These are phyloP conservation scores for Dendropsophus ebraccatus DNA, from an alignment of 2,113 vertebrate genomes.

Conservation along the genomic window DNA sequence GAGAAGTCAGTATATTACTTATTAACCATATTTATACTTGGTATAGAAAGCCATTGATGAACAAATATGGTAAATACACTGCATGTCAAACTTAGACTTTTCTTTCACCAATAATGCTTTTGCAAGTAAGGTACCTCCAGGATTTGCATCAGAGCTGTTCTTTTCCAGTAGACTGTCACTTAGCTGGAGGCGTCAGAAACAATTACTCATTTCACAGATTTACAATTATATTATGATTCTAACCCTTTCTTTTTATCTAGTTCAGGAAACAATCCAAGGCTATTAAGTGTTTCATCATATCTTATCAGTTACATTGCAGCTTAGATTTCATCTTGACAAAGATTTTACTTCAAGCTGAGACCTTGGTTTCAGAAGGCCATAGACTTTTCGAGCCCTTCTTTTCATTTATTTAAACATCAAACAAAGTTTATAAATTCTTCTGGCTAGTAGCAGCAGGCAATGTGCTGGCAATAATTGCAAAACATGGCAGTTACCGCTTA, in stretches of 20 bases:
- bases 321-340: conserved; percentile 61
- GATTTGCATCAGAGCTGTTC: conserved; percentile 57
- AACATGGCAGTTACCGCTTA: not conserved
- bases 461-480: not conserved
- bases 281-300: conserved; percentile 62
- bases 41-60: too few species aligned
- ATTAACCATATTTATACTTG: too few species aligned
- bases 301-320: conserved; percentile 60
- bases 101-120: not conserved
- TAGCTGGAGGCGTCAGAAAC: conserved; percentile 71
- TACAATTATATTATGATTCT: conserved; percentile 72
- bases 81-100: too few species aligned
- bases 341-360: conserved; percentile 65
- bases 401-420: conserved; percentile 11
- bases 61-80: too few species aligned
- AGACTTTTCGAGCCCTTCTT: not conserved
- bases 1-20: too few species aligned
- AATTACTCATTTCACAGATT: conserved; percentile 72
- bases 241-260: conserved; percentile 64
- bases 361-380: conserved; percentile 54
- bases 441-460: not conserved
- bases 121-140: not conserved
- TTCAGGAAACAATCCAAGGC: conserved; percentile 63
- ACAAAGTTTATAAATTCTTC: conserved; percentile 2
- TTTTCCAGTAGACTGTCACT: conserved; percentile 69